phyloP scores from a whole-genome alignment of 2,797 vertebrate species.

The Fringilla coelebs region DNA sequence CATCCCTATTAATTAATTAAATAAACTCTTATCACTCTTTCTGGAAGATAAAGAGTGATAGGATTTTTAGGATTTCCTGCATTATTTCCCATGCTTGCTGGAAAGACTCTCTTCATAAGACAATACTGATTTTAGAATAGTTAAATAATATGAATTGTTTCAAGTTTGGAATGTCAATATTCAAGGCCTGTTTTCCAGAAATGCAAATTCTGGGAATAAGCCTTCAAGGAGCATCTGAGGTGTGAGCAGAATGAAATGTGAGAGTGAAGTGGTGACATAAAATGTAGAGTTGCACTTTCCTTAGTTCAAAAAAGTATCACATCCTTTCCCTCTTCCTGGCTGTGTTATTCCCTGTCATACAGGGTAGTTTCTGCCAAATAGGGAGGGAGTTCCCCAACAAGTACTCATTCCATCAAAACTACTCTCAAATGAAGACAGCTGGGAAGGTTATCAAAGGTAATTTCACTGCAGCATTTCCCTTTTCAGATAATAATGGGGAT shows the following conservation, averaged over 20 bases:
- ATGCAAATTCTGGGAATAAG: not conserved
- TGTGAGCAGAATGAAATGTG: not conserved
- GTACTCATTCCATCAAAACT: not conserved
- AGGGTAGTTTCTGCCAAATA: not conserved
- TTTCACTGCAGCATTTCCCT: not conserved
- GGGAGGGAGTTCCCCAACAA: not conserved
- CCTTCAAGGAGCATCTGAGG: not conserved
- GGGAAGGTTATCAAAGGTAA: not conserved
- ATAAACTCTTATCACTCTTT: not conserved
- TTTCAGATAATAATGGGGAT: not conserved
- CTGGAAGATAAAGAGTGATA: not conserved
- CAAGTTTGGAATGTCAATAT: not conserved
- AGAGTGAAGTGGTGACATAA: not conserved
- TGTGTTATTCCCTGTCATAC: not conserved
- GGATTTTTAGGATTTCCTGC: not conserved
- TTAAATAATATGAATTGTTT: not conserved
- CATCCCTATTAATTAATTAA: not conserved
- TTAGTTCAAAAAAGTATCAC: not conserved
- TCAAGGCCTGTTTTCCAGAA: not conserved
- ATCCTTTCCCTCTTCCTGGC: not conserved
- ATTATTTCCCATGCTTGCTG: not conserved
- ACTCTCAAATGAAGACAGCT: not conserved
- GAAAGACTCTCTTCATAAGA: not conserved
- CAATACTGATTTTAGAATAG: not conserved
- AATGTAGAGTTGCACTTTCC: not conserved